A percentile compares a stretch with the other conserved stretches of the same genome.
Evolutionary conservation across 2,113 vertebrate genomes (phyloP).

Genomic region (Zingel zingel): DNA sequence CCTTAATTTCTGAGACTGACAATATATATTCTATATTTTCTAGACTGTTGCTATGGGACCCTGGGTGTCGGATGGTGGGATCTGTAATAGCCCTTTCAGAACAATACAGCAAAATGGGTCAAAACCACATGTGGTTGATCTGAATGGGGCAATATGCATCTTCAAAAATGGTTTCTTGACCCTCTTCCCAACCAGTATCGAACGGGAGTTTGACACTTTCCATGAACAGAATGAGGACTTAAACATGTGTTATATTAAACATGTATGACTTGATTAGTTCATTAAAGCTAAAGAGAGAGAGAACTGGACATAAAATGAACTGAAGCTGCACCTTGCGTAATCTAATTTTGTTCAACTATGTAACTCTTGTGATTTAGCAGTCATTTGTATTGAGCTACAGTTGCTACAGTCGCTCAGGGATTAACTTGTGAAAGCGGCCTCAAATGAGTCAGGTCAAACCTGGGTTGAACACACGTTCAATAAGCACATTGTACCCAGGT

Average conservation of each 20-base stretch:
- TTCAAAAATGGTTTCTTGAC: slow-evolving; percentile 1
- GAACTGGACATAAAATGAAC: not conserved
- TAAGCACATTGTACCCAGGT: not conserved
- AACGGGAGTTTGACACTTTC: not conserved
- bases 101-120: not conserved
- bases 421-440: not conserved
- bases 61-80: not conserved
- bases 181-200: too few species aligned
- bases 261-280: not conserved
- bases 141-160: not conserved
- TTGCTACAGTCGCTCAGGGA: not conserved
- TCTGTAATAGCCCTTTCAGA: not conserved
- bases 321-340: not conserved
- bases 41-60: not conserved
- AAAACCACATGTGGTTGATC: not conserved
- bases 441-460: slow-evolving; percentile 17
- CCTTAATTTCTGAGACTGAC: too few species aligned
- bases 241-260: not conserved
- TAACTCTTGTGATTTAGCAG: not conserved
- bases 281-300: not conserved
- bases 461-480: not conserved
- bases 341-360: not conserved
- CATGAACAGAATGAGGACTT: not conserved
- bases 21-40: not conserved
- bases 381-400: not conserved